phyloP scores from a whole-genome alignment of 1,140 invertebrate species.

The Schlechtendalia chinensis region DNA sequence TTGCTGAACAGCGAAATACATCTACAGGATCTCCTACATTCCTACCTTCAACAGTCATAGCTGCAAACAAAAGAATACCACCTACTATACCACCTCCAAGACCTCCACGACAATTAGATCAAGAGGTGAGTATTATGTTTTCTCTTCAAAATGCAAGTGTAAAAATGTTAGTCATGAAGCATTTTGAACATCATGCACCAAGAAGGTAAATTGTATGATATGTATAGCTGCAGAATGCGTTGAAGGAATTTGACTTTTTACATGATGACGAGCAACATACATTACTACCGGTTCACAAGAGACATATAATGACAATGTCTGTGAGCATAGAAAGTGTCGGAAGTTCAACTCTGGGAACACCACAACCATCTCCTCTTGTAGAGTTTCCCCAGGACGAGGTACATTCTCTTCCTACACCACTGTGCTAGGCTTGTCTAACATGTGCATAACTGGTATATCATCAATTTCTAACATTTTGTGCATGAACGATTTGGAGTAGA shows the following conservation, averaged over 20 bases:
- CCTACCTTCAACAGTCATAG: slow-evolving; percentile 55
- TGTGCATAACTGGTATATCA: slow-evolving; percentile 18
- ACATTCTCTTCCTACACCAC: slow-evolving; percentile 52
- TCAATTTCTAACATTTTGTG: slow-evolving; percentile 33
- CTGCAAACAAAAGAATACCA: slow-evolving; percentile 57
- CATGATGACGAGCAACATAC: slow-evolving; percentile 71
- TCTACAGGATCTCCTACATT: slow-evolving; percentile 58
- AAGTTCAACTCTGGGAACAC: slow-evolving; percentile 59
- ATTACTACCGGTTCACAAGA: slow-evolving; percentile 53
- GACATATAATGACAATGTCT: slow-evolving; percentile 45
- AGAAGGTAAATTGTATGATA: slow-evolving; percentile 55
- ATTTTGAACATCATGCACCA: slow-evolving; percentile 56
- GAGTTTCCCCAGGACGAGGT: slow-evolving; percentile 79
- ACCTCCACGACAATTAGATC: slow-evolving; percentile 52
- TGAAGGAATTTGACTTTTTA: slow-evolving; percentile 85
- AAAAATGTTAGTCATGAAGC: slow-evolving; percentile 27
- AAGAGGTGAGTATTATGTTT: slow-evolving; percentile 59
- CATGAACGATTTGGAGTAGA: slow-evolving; percentile 33
- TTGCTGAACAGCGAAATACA: slow-evolving; percentile 30
- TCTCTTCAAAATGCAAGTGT: background rate
- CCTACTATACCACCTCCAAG: slow-evolving; percentile 58
- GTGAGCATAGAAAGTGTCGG: slow-evolving; percentile 58
- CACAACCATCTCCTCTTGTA: slow-evolving; percentile 63
- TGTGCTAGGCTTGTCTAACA: slow-evolving; percentile 43
- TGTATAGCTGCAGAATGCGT: slow-evolving; percentile 72